These are phyloP conservation scores for Nylanderia fulva DNA, from an alignment of 1,140 invertebrate species.

Conservation along the genomic window DNA sequence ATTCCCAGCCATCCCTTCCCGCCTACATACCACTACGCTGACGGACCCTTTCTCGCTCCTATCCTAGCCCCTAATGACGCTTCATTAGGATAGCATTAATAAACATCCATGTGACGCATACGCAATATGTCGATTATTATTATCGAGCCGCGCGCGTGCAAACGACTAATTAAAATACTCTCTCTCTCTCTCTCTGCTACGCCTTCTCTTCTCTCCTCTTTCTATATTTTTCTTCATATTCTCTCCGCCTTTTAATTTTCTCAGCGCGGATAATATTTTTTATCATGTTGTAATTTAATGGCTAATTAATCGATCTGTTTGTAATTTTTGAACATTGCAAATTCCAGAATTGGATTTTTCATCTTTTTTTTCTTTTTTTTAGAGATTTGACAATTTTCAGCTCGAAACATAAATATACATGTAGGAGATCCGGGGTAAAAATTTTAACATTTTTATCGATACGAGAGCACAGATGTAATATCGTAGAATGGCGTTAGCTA, in stretches of 20 bases:
- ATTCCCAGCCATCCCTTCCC: slow-evolving; percentile 37
- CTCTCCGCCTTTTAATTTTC: not conserved
- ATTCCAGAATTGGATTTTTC: not conserved
- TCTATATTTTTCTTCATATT: not conserved
- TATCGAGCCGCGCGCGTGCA: not conserved
- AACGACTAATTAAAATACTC: slow-evolving; percentile 43
- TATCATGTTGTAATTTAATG: not conserved
- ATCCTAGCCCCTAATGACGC: not conserved
- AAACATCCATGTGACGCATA: slow-evolving; percentile 52
- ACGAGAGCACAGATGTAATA: slow-evolving; percentile 54
- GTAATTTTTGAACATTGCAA: slow-evolving; percentile 8
- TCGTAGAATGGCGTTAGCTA: slow-evolving; percentile 60
- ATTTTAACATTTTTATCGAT: slow-evolving; percentile 68
- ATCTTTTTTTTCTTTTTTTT: not conserved
- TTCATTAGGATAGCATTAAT: slow-evolving; percentile 71
- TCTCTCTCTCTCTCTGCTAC: not conserved
- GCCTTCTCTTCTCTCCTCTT: not conserved
- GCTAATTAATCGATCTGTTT: not conserved
- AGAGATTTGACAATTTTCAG: not conserved
- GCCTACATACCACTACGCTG: not conserved
- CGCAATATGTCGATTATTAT: slow-evolving; percentile 38
- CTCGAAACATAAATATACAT: not conserved
- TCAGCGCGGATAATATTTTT: not conserved
- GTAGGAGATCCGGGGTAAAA: not conserved
- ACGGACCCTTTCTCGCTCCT: not conserved